A percentile compares a stretch with the other conserved stretches of the same genome.
phyloP scores from a whole-genome alignment of 37 sponge, comb jelly and placozoan species.

The Ianthella basta region DNA sequence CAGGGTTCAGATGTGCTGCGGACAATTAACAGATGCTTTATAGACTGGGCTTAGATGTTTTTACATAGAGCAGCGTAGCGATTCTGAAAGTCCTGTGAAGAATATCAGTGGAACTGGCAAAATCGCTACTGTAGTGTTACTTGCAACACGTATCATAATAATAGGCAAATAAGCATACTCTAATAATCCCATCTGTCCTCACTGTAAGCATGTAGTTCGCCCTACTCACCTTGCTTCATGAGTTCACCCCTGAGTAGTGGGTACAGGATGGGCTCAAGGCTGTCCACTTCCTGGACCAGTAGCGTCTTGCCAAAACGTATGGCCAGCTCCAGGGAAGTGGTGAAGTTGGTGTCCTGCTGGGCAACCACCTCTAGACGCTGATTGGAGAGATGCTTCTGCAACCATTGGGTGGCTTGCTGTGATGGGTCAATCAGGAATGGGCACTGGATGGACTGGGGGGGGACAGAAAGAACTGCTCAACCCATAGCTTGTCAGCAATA shows the following conservation, averaged over 20 bases:
- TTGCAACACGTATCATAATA: too few species aligned
- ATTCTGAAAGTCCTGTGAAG: too few species aligned
- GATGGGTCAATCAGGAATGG: conserved; percentile 93
- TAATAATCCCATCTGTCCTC: too few species aligned
- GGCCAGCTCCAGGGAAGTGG: conserved; percentile 94
- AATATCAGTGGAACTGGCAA: too few species aligned
- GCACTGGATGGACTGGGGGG: conserved; percentile 36
- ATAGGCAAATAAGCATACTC: too few species aligned
- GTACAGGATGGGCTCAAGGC: conserved; percentile 90
- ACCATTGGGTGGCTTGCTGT: conserved; percentile 91
- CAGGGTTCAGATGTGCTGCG: too few species aligned
- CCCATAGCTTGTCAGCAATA: too few species aligned
- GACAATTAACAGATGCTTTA: too few species aligned
- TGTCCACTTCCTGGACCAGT: conserved; percentile 95
- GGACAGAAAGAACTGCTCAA: neutral
- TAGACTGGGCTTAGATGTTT: too few species aligned
- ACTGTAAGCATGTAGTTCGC: too few species aligned
- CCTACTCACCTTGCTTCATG: conserved; percentile 30
- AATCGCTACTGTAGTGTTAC: too few species aligned
- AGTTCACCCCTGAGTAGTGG: conserved; percentile 91
- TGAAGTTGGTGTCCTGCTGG: conserved; percentile 89
- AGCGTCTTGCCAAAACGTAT: conserved; percentile 97
- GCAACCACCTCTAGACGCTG: conserved; percentile 85
- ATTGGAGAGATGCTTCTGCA: conserved; percentile 82
- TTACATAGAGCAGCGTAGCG: too few species aligned